A percentile compares a stretch with the other conserved stretches of the same genome.
Evolutionary conservation across 2,797 vertebrate species (phyloP).

Genomic region (Melanotaenia nigrans): DNA sequence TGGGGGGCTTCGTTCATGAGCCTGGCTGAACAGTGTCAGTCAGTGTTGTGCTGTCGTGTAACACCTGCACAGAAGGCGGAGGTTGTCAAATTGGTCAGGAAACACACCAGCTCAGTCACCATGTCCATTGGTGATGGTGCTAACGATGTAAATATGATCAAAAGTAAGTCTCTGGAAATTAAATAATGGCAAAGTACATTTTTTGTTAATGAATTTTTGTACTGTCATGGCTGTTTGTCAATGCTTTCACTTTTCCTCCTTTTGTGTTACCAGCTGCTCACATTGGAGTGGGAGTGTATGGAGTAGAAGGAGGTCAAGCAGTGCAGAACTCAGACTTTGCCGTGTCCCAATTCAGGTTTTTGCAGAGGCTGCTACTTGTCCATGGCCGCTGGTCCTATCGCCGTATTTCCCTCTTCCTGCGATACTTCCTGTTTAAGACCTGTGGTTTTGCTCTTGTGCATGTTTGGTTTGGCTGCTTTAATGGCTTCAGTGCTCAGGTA

Average conservation of each 20-base stretch:
- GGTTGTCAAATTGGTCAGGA: conserved; percentile 88
- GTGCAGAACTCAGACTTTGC: conserved; percentile 92
- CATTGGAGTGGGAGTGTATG: conserved; percentile 90
- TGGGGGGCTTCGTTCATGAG: conserved; percentile 84
- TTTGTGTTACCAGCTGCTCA: conserved; percentile 84
- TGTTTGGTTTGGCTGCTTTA: conserved; percentile 92
- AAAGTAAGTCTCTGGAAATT: conserved; percentile 84
- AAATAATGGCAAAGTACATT: not conserved
- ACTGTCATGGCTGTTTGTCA: not conserved
- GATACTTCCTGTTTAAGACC: conserved; percentile 94
- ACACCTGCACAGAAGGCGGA: conserved; percentile 94
- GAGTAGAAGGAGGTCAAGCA: conserved; percentile 91
- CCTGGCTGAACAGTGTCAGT: conserved; percentile 87
- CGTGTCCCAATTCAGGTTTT: conserved; percentile 89
- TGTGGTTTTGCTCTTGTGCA: conserved; percentile 87
- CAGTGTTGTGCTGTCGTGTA: conserved; percentile 93
- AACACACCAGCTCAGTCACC: conserved; percentile 84
- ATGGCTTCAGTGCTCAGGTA: conserved; percentile 92
- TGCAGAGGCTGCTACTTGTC: conserved; percentile 89
- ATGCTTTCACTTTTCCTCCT: conserved; percentile 2
- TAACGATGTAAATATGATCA: conserved; percentile 98
- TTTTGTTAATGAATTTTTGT: not conserved
- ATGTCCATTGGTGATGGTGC: conserved; percentile 94
- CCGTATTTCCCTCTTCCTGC: conserved; percentile 88
- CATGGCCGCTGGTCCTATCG: conserved; percentile 94